Percentiles rank a stretch among this genome's conserved stretches.
phyloP scores from a whole-genome alignment of 2,888 invertebrate genomes.

The Calephelis perditalis region DNA sequence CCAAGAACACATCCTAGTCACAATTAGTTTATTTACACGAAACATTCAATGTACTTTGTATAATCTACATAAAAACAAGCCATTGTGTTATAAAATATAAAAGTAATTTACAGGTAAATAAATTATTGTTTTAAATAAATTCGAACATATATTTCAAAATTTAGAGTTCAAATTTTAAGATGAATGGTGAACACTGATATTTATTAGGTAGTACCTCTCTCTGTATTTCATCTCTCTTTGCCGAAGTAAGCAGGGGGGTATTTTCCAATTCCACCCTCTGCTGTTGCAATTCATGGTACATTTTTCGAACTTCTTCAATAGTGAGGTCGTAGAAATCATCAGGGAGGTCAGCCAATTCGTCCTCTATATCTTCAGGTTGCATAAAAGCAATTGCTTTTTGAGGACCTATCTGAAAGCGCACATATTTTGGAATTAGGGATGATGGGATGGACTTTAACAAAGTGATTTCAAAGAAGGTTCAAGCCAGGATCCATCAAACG shows the following conservation, averaged over 20 bases:
- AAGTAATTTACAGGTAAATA: too few species aligned
- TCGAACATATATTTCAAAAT: too few species aligned
- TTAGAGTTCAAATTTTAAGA: too few species aligned
- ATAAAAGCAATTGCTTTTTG: conserved; percentile 87
- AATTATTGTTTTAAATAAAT: too few species aligned
- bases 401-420: conserved; percentile 79
- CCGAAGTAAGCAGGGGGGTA: conserved; percentile 82
- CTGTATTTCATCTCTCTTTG: conserved; percentile 43
- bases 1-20: too few species aligned
- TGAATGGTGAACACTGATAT: too few species aligned
- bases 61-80: too few species aligned
- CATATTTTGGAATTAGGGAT: neutral
- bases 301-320: conserved; percentile 86
- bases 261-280: conserved; percentile 82
- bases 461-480: neutral
- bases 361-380: conserved; percentile 71
- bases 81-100: too few species aligned
- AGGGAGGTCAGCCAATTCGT: conserved; percentile 83
- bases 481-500: too few species aligned
- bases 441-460: neutral
- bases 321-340: conserved; percentile 95
- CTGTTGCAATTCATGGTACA: conserved; percentile 86
- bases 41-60: too few species aligned
- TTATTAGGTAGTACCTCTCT: conserved; percentile 41
- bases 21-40: too few species aligned